These are phyloP conservation scores for Halcyon leucocephala DNA, from an alignment of 2,797 vertebrate genomes.

Conservation along the genomic window DNA sequence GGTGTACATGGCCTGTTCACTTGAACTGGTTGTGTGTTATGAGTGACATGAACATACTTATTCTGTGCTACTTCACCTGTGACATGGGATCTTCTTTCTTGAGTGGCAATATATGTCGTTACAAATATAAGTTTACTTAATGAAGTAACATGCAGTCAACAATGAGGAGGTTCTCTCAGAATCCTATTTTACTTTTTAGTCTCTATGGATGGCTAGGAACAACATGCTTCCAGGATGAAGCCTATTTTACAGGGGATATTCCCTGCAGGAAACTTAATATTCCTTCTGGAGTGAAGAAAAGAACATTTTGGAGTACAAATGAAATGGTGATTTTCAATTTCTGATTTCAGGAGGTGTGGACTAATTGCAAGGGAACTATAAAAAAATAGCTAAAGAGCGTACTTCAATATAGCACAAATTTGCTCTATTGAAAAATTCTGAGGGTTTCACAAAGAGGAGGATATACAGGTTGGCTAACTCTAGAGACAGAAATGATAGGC, in stretches of 20 bases:
- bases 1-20: not conserved
- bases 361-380: not conserved
- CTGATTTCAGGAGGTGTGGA: not conserved
- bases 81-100: not conserved
- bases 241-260: not conserved
- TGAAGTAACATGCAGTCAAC: not conserved
- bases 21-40: not conserved
- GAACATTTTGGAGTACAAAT: not conserved
- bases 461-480: not conserved
- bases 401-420: not conserved
- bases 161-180: not conserved
- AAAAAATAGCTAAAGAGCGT: not conserved
- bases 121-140: not conserved
- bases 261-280: not conserved
- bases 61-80: not conserved
- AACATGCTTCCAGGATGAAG: not conserved
- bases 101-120: not conserved
- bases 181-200: not conserved
- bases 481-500: not conserved
- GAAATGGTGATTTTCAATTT: not conserved
- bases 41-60: not conserved
- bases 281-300: not conserved
- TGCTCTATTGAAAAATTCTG: not conserved
- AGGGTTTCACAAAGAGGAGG: not conserved
- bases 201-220: not conserved